phyloP scores from a whole-genome alignment of 2,113 vertebrate species.

The Dryoscopus gambensis region DNA sequence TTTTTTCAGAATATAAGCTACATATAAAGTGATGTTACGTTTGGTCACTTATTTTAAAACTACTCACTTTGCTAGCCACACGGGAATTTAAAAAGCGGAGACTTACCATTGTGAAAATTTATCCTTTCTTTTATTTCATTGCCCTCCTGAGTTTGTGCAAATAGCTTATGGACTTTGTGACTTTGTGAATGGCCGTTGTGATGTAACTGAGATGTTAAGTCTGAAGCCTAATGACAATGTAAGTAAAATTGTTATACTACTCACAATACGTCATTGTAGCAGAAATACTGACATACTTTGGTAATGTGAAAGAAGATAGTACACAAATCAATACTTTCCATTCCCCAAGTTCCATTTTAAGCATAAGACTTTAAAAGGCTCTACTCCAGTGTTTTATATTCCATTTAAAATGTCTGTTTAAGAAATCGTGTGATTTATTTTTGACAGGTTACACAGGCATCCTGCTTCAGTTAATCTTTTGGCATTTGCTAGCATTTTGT shows the following conservation, averaged over 20 bases:
- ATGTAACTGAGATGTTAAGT: not conserved
- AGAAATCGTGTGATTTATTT: not conserved
- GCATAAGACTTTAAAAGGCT: not conserved
- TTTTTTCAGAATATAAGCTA: not conserved
- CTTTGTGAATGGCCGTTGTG: not conserved
- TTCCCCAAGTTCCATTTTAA: not conserved
- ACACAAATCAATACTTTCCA: not conserved
- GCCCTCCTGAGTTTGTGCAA: not conserved
- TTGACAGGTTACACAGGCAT: fast-evolving
- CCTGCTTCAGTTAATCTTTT: not conserved
- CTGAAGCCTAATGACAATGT: not conserved
- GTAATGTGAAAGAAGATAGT: not conserved
- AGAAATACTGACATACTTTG: not conserved
- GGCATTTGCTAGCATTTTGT: not conserved
- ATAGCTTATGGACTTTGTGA: not conserved
- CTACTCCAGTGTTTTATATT: not conserved
- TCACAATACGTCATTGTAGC: not conserved
- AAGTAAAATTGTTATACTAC: not conserved
- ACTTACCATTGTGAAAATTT: not conserved
- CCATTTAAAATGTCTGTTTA: not conserved
- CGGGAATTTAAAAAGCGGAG: not conserved
- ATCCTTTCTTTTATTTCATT: not conserved
- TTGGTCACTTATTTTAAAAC: not conserved
- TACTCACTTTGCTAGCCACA: not conserved
- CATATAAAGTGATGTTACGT: not conserved